These are phyloP conservation scores for Schizopygopsis pylzovi DNA, from an alignment of 2,797 vertebrate genomes.

Conservation along the genomic window DNA sequence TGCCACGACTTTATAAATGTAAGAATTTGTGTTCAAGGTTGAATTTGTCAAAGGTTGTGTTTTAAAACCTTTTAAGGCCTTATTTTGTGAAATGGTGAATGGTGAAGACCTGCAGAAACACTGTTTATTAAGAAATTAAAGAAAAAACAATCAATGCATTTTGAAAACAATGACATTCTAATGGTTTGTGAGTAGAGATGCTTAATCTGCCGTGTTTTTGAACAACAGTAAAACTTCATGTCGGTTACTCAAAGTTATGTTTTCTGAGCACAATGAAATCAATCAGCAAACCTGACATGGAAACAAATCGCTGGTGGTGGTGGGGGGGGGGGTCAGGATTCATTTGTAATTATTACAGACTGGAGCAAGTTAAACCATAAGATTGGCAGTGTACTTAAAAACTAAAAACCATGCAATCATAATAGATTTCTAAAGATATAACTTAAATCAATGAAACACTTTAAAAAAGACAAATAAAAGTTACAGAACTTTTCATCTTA, in stretches of 20 bases:
- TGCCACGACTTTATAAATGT: background rate
- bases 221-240: background rate
- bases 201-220: background rate
- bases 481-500: background rate
- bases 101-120: background rate
- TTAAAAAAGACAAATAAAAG: background rate
- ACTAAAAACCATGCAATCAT: background rate
- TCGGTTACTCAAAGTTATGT: background rate
- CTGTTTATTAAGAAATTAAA: too few species aligned
- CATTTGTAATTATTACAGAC: background rate
- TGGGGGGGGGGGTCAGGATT: background rate
- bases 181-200: background rate
- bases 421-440: background rate
- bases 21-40: background rate
- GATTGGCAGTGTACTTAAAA: background rate
- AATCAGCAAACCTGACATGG: too few species aligned
- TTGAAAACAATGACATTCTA: background rate
- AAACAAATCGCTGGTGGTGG: background rate
- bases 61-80: background rate
- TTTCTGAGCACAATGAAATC: background rate
- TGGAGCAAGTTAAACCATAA: background rate
- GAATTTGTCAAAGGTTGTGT: too few species aligned
- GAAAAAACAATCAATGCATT: background rate
- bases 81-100: background rate
- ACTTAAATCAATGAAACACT: background rate